These are phyloP conservation scores for Campylorhamphus procurvoides DNA, from an alignment of 2,113 vertebrate genomes.

Conservation along the genomic window DNA sequence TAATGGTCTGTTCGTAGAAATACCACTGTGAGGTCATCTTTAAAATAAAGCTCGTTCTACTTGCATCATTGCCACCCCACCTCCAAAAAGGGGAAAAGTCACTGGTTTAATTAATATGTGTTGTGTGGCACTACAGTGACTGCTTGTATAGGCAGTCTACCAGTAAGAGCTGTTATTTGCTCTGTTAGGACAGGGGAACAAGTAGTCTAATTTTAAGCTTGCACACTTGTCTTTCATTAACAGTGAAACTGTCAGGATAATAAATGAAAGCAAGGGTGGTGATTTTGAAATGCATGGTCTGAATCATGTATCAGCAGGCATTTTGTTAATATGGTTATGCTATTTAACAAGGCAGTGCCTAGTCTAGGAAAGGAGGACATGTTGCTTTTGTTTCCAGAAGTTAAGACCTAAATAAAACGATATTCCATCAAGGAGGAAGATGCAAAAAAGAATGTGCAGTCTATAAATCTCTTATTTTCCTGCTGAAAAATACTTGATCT, in stretches of 20 bases:
- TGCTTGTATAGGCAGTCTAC: not conserved
- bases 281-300: slow-evolving; percentile 1
- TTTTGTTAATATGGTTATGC: not conserved
- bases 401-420: not conserved
- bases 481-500: not conserved
- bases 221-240: not conserved
- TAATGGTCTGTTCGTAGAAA: not conserved
- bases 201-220: slow-evolving; percentile 25
- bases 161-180: not conserved
- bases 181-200: not conserved
- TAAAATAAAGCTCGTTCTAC: not conserved
- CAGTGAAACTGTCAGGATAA: slow-evolving; percentile 10
- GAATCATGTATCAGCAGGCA: not conserved
- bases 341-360: not conserved
- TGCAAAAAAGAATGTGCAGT: not conserved
- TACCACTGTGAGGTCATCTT: slow-evolving; percentile 5
- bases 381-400: not conserved
- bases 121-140: not conserved
- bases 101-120: not conserved
- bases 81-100: not conserved
- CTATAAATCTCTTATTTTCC: not conserved
- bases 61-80: not conserved
- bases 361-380: not conserved
- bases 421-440: not conserved
- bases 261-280: not conserved